A percentile compares a stretch with the other conserved stretches of the same genome.
Conservation (phyloP, 2,888 invertebrate genomes). For the Morinoia aosen region DNA sequence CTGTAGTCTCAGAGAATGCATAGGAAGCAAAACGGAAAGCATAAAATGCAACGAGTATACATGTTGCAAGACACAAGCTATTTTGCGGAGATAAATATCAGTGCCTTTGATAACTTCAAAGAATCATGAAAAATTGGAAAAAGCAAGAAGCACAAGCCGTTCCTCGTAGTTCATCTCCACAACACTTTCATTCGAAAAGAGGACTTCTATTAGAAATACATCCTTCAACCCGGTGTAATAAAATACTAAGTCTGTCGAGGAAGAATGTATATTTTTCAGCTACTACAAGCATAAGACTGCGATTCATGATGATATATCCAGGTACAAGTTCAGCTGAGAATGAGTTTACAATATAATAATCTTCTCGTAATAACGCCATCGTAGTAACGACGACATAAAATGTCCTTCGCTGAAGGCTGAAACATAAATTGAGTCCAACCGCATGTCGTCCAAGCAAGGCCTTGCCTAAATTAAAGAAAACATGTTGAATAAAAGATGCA, state of each 20-base stretch:
- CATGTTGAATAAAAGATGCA: background rate
- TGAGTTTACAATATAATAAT: no score
- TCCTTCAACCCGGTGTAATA: no score
- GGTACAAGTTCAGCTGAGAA: no score
- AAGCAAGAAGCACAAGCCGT: background rate
- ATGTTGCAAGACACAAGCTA: background rate
- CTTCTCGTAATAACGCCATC: no score
- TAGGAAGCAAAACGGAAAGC: background rate
- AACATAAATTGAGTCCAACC: background rate
- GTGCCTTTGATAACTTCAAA: background rate
- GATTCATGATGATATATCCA: no score
- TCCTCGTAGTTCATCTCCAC: background rate
- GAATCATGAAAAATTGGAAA: background rate
- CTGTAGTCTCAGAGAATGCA: background rate
- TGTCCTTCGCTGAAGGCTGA: background rate
- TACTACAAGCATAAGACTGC: no score
- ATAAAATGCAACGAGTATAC: background rate
- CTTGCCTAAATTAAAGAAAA: background rate
- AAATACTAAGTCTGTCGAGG: no score
- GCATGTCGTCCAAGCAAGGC: background rate
- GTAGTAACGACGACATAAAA: background rate
- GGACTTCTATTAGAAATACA: no score
- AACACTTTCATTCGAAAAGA: no score
- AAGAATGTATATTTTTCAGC: no score
- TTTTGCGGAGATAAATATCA: background rate